These are phyloP conservation scores for Morpho helenor DNA, from an alignment of 2,888 invertebrate genomes.

Conservation along the genomic window DNA sequence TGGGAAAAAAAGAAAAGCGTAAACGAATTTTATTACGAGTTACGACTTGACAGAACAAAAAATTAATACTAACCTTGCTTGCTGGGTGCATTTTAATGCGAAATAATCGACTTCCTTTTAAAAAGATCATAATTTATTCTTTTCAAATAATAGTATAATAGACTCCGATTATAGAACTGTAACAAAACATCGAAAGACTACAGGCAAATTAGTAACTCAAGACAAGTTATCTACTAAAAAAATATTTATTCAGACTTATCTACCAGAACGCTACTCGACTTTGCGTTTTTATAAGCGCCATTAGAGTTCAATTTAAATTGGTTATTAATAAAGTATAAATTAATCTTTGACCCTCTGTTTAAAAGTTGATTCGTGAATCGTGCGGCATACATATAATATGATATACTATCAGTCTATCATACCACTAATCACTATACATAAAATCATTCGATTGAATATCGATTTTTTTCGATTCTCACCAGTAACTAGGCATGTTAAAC, in stretches of 20 bases:
- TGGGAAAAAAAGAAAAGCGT: not conserved
- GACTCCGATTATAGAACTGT: constrained; percentile 15
- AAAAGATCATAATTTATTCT: constrained; percentile 46
- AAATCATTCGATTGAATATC: not conserved
- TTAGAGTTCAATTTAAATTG: constrained; percentile 23
- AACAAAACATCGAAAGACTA: constrained; percentile 3
- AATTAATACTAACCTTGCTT: constrained; percentile 55
- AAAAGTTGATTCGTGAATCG: not conserved
- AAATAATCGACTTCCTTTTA: constrained; percentile 58
- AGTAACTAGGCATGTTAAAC: too few species aligned
- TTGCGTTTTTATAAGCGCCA: constrained; percentile 12
- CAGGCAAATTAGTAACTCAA: too few species aligned
- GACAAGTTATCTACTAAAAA: constrained; percentile 25
- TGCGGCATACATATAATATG: not conserved
- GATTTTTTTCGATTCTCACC: constrained; percentile 1
- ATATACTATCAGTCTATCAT: not conserved
- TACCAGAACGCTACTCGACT: constrained; percentile 16
- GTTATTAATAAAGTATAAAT: not conserved
- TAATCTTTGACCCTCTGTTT: constrained; percentile 29
- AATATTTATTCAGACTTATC: constrained; percentile 56
- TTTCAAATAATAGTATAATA: constrained; percentile 19
- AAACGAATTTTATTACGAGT: constrained; percentile 1
- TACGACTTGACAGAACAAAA: not conserved
- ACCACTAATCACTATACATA: not conserved
- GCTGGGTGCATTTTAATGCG: constrained; percentile 62